Evolutionary conservation across 2,888 invertebrate genomes (phyloP).

Genomic region (Synergus japonicus): DNA sequence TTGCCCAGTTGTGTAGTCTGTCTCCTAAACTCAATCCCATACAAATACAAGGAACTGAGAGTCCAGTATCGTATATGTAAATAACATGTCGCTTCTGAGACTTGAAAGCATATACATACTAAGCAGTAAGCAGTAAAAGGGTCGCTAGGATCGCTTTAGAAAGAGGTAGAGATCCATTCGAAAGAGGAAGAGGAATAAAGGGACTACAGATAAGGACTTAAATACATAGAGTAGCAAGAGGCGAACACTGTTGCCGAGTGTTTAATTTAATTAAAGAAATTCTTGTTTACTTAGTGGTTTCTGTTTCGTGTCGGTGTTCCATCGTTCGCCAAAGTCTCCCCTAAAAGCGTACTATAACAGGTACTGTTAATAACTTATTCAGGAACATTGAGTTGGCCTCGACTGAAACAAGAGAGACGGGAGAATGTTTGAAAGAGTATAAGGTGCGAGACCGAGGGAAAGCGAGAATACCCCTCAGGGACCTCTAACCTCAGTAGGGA

Average conservation of each 20-base stretch:
- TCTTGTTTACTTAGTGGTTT: conserved; percentile 23
- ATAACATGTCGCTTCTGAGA: conserved; percentile 40
- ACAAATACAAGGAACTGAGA: conserved; percentile 30
- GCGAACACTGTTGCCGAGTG: conserved; percentile 18
- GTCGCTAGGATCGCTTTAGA: neutral
- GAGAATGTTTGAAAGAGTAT: neutral
- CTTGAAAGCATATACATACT: neutral
- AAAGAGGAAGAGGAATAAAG: neutral
- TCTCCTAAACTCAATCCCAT: neutral
- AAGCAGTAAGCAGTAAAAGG: neutral
- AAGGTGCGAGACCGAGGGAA: conserved; percentile 5
- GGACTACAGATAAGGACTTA: conserved; percentile 20
- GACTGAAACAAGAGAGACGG: conserved; percentile 25
- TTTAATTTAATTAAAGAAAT: conserved; percentile 56
- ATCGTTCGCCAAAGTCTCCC: conserved; percentile 20
- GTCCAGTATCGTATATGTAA: conserved; percentile 33
- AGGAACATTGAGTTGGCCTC: conserved; percentile 34
- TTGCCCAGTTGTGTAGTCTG: neutral
- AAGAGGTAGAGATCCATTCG: neutral
- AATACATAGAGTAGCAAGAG: conserved; percentile 42
- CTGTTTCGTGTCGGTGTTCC: neutral
- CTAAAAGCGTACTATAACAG: conserved; percentile 42
- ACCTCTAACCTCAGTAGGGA: neutral
- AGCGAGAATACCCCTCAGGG: conserved; percentile 23
- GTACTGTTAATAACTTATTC: conserved; percentile 52